A percentile compares a stretch with the other conserved stretches of the same genome.
Conservation (phyloP, 1,140 invertebrate species). For the Drosophila oshimai region DNA sequence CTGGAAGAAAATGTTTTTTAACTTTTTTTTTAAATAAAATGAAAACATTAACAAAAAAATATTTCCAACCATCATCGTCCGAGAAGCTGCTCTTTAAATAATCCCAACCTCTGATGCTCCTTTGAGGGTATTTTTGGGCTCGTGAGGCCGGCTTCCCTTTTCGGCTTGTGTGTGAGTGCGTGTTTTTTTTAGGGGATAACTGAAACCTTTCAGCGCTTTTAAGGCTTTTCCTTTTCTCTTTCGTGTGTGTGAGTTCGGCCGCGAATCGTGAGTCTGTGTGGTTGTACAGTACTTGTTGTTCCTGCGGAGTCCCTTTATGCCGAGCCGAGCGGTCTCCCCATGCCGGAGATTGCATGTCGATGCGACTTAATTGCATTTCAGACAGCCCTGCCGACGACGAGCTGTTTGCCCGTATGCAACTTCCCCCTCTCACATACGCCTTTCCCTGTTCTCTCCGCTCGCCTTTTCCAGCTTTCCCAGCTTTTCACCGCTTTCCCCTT, state of each 20-base stretch:
- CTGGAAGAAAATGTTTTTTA: too few species aligned
- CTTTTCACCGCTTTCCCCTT: too few species aligned
- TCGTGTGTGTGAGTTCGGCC: slow-evolving; percentile 7
- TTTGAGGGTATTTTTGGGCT: slow-evolving; percentile 33
- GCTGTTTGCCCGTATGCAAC: slow-evolving; percentile 34
- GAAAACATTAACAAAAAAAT: neutral
- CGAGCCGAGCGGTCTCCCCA: slow-evolving; percentile 11
- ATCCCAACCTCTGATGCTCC: slow-evolving; percentile 9
- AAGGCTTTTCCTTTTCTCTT: slow-evolving; percentile 26
- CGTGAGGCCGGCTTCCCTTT: slow-evolving; percentile 31
- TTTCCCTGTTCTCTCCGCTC: neutral
- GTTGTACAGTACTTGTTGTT: slow-evolving; percentile 36
- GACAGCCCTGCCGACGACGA: slow-evolving; percentile 73
- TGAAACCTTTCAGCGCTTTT: slow-evolving; percentile 68
- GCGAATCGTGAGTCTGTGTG: slow-evolving; percentile 32
- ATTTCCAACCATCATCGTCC: neutral
- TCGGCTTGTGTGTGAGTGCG: slow-evolving; percentile 11
- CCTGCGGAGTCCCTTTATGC: slow-evolving; percentile 34
- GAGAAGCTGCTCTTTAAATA: slow-evolving; percentile 6
- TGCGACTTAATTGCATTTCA: slow-evolving; percentile 79
- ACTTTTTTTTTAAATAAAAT: too few species aligned
- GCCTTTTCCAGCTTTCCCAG: neutral
- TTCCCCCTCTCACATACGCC: slow-evolving; percentile 22
- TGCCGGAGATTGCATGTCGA: slow-evolving; percentile 79
- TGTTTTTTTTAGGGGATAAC: slow-evolving; percentile 39